Evolutionary conservation across 2,888 invertebrate genomes (phyloP).

Genomic region (Meloe dianella): DNA sequence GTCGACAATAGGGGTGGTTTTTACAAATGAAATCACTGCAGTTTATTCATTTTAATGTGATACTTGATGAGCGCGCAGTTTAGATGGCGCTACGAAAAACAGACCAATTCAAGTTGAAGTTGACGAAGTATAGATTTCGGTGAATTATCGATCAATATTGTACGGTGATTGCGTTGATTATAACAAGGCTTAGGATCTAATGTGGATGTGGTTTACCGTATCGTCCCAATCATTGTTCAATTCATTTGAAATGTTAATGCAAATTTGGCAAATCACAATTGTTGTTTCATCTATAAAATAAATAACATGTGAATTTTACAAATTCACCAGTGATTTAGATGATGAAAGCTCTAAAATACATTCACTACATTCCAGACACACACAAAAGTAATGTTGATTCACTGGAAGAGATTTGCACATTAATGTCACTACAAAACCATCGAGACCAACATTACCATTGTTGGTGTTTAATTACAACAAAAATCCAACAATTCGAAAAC

Average conservation of each 20-base stretch:
- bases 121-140: neutral
- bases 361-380: neutral
- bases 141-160: neutral
- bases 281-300: slow-evolving; percentile 25
- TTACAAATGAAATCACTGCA: no score
- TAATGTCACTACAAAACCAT: neutral
- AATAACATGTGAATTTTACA: slow-evolving; percentile 35
- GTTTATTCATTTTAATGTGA: no score
- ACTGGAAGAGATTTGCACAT: slow-evolving; percentile 4
- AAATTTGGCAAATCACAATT: slow-evolving; percentile 43
- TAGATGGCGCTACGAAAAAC: no score
- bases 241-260: slow-evolving; percentile 38
- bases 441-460: slow-evolving; percentile 2
- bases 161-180: slow-evolving; percentile 22
- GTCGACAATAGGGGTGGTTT: no score
- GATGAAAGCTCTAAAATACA: slow-evolving; percentile 17
- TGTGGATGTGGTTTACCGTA: slow-evolving; percentile 17
- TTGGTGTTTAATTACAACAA: slow-evolving; percentile 12
- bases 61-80: no score
- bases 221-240: slow-evolving; percentile 39
- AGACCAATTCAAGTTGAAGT: neutral
- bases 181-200: slow-evolving; percentile 22
- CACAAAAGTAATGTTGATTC: neutral
- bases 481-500: slow-evolving; percentile 13
- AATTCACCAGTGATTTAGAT: slow-evolving; percentile 30